A percentile compares a stretch with the other conserved stretches of the same genome.
phyloP scores from a whole-genome alignment of 2,888 invertebrate species.

The Folsomia candida region DNA sequence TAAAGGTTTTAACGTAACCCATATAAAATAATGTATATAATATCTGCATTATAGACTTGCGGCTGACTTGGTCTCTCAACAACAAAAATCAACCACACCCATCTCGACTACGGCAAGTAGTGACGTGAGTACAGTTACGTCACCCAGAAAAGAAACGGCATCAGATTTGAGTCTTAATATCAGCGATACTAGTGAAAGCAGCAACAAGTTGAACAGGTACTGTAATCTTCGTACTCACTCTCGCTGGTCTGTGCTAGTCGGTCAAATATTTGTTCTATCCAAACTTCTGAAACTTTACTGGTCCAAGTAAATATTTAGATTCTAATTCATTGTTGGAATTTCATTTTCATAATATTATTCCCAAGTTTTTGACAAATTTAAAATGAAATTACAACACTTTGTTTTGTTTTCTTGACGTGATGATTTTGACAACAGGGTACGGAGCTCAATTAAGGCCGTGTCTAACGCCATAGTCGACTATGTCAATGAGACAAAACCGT shows the following conservation, averaged over 20 bases:
- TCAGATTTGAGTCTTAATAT: conserved; percentile 49
- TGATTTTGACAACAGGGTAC: conserved; percentile 66
- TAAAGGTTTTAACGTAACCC: too few relatives aligned
- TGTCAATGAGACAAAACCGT: conserved; percentile 59
- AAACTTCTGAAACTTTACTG: background rate
- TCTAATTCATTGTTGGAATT: too few relatives aligned
- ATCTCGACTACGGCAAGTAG: conserved; percentile 12
- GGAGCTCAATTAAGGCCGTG: conserved; percentile 85
- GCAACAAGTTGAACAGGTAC: conserved; percentile 49
- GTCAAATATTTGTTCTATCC: background rate
- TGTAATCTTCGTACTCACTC: too few relatives aligned
- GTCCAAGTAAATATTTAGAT: too few relatives aligned
- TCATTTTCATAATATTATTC: background rate
- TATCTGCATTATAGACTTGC: conserved; percentile 62
- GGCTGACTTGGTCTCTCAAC: conserved; percentile 67
- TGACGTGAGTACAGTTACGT: conserved; percentile 18
- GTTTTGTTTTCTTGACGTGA: conserved; percentile 1
- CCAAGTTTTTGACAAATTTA: background rate
- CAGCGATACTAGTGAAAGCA: conserved; percentile 46
- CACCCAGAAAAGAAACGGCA: conserved; percentile 36
- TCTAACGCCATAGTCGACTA: conserved; percentile 90
- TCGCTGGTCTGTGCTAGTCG: too few relatives aligned
- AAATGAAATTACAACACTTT: background rate
- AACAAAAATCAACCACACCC: conserved; percentile 26
- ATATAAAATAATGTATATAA: too few relatives aligned